These are phyloP conservation scores for Galerucella nymphaeae DNA, from an alignment of 2,888 invertebrate species.

Conservation along the genomic window DNA sequence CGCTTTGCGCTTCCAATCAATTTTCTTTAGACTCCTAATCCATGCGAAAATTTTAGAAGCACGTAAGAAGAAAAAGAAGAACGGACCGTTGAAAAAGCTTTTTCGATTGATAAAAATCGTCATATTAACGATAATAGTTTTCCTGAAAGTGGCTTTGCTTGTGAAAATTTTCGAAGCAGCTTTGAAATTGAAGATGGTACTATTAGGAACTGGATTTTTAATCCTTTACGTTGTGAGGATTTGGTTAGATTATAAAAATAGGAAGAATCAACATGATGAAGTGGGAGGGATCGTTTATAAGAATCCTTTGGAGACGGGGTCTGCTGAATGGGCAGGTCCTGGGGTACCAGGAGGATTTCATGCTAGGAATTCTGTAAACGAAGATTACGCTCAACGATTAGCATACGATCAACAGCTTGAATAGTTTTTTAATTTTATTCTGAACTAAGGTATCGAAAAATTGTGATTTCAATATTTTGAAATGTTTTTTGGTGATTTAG, in stretches of 20 bases:
- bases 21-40: constrained; percentile 56
- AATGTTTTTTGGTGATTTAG: no score
- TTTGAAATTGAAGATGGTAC: constrained; percentile 81
- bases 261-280: constrained; percentile 69
- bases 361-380: constrained; percentile 35
- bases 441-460: not conserved
- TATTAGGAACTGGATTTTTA: constrained; percentile 76
- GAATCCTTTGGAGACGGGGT: constrained; percentile 44
- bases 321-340: constrained; percentile 40
- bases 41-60: constrained; percentile 43
- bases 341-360: constrained; percentile 38
- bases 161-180: constrained; percentile 80
- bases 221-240: constrained; percentile 78
- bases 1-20: not conserved
- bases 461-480: no score
- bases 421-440: not conserved
- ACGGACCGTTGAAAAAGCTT: constrained; percentile 48
- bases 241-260: constrained; percentile 73
- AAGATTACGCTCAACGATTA: constrained; percentile 35
- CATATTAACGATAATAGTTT: constrained; percentile 45
- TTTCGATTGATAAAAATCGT: constrained; percentile 46
- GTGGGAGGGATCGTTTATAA: constrained; percentile 48
- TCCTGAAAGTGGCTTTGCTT: constrained; percentile 63
- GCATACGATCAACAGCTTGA: constrained; percentile 29
- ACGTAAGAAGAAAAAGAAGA: constrained; percentile 48